Base-by-base conservation (phyloP, 2,797 vertebrate species). In the Podargus strigoides region DNA sequence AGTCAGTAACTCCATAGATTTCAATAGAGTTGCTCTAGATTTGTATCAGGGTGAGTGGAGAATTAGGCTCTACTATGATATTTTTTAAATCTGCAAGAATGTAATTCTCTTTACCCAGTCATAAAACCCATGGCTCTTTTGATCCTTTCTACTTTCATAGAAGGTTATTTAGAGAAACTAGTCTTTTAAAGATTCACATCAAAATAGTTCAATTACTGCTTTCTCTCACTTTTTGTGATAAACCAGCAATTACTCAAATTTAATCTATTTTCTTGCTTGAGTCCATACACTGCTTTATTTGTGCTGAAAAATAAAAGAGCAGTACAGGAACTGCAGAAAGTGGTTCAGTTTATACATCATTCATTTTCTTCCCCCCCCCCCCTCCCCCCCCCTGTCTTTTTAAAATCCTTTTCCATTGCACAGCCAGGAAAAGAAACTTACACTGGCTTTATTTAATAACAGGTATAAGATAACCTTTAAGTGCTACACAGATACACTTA, bases 11-110 rank as follows among this genome's bases (percentile, higher is more conserved):
- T 89, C 87, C 56, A 72, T 32, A 50, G 91, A 84, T 95, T 95
- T 94, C 92, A 91, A 92, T 75, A 93, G 89, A 83, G 68, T 80
- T 93, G 90, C 84, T 92, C 85, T 90, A 87, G 87, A 94, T 91
- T 96, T 96, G 42, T 93, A 67, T 83, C 10, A 1, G 91, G 91
- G 69, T 93, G 91, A 96, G 76, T 85, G 82, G 79, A 92, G 89
- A 94, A 89, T 74, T 92, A 95, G 89, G 76, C 79, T 80, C 62
- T 67, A 69, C 89, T 81, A 62, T 39, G 72, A 89, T 94, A 92
- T 87, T 89, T 94, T 94, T 91, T 73, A 50, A 94, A 87, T 75
- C 69, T 66, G 59, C 73, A 72, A 56, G 79, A 91, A 89, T 68
- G 81, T 75, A 83, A 84, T 95, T 95, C 89, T 95, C 78, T 47